Conservation (phyloP, 2,797 vertebrate genomes). For the Gouania willdenowi region DNA sequence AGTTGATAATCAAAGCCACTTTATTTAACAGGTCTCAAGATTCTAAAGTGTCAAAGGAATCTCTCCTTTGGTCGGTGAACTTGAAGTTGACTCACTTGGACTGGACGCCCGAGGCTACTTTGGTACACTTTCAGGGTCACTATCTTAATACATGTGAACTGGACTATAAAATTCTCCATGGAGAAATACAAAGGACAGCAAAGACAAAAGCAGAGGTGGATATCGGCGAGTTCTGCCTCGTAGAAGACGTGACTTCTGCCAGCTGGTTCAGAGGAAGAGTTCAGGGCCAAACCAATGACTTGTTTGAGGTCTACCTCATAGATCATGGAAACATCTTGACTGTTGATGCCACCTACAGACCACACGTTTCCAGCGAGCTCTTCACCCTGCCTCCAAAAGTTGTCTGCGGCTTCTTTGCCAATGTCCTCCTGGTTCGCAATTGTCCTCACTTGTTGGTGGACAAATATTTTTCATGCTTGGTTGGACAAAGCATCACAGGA, state of each 20-base stretch:
- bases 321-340: slow-evolving; percentile 80
- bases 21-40: slow-evolving; percentile 65
- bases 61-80: slow-evolving; percentile 66
- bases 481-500: slow-evolving; percentile 77
- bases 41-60: slow-evolving; percentile 37
- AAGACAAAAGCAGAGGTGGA: slow-evolving; percentile 70
- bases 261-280: slow-evolving; percentile 89
- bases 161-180: slow-evolving; percentile 87
- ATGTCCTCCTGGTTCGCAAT: slow-evolving; percentile 78
- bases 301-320: slow-evolving; percentile 80
- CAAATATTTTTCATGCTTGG: slow-evolving; percentile 81
- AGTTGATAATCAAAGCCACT: background rate
- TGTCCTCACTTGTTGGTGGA: slow-evolving; percentile 70
- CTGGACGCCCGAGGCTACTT: slow-evolving; percentile 75
- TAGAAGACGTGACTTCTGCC: slow-evolving; percentile 79
- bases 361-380: slow-evolving; percentile 74
- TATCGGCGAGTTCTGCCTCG: slow-evolving; percentile 82
- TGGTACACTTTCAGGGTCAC: slow-evolving; percentile 87
- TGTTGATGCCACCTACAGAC: slow-evolving; percentile 66
- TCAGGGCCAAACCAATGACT: slow-evolving; percentile 63
- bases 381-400: slow-evolving; percentile 85
- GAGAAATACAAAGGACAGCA: slow-evolving; percentile 79
- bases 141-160: slow-evolving; percentile 75
- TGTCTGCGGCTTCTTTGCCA: slow-evolving; percentile 85
- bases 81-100: slow-evolving; percentile 82